Evolutionary conservation across 2,113 vertebrate species (phyloP).

Genomic region (Heterotilapia buettikoferi): DNA sequence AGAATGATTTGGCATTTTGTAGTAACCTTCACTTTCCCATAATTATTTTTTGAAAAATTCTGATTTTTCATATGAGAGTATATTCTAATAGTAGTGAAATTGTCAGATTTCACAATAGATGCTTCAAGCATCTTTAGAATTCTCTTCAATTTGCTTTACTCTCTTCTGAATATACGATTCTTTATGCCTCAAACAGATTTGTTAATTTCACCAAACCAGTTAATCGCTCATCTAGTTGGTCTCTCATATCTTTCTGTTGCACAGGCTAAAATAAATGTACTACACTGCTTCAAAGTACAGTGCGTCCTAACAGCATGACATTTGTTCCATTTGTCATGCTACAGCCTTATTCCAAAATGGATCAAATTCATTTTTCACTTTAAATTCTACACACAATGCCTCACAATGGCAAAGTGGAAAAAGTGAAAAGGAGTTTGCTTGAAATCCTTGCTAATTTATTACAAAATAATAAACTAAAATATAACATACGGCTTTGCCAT

Average conservation of each 20-base stretch:
- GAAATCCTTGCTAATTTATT: background rate
- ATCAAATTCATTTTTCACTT: background rate
- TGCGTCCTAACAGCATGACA: background rate
- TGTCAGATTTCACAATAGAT: background rate
- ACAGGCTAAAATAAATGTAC: background rate
- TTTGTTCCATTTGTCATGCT: background rate
- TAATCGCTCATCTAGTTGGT: background rate
- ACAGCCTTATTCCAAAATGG: background rate
- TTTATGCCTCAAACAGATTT: background rate
- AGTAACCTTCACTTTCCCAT: background rate
- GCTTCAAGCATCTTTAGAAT: background rate
- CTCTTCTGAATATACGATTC: background rate
- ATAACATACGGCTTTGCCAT: background rate
- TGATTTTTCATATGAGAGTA: accelerated
- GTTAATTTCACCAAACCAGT: accelerated
- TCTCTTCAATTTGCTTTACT: background rate
- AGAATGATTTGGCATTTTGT: background rate
- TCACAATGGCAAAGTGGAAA: background rate
- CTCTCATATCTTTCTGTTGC: background rate
- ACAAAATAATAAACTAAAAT: background rate
- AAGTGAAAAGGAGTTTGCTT: background rate
- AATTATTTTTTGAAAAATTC: background rate
- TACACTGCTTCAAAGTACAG: background rate
- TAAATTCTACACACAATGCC: background rate
- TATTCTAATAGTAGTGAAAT: accelerated